phyloP scores from a whole-genome alignment of 1,140 invertebrate species.

The Lineus longissimus region DNA sequence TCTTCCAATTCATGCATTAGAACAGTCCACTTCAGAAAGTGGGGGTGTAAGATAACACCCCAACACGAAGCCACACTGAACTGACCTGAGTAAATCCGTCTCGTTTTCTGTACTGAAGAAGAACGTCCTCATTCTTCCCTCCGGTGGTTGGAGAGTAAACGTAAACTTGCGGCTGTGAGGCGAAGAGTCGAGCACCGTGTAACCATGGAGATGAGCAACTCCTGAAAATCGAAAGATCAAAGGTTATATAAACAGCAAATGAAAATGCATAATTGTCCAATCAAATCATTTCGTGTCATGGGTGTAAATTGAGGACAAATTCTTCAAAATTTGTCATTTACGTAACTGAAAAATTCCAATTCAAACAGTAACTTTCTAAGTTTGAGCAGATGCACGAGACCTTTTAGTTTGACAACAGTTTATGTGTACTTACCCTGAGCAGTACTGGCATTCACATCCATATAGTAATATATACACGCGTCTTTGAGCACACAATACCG shows the following conservation, averaged over 20 bases:
- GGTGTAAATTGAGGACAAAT: too few relatives aligned
- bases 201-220: constrained; percentile 90
- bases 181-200: constrained; percentile 71
- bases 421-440: constrained; percentile 84
- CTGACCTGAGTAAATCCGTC: constrained; percentile 88
- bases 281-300: too few relatives aligned
- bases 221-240: constrained; percentile 58
- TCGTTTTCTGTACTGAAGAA: constrained; percentile 91
- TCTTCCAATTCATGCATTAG: neutral
- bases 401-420: too few relatives aligned
- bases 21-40: too few relatives aligned
- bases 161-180: constrained; percentile 74
- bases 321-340: too few relatives aligned
- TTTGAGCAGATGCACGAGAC: too few relatives aligned
- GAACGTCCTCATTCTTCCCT: constrained; percentile 79
- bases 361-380: too few relatives aligned
- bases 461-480: constrained; percentile 91
- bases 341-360: too few relatives aligned
- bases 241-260: too few relatives aligned
- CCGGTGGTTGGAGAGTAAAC: constrained; percentile 86
- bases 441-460: constrained; percentile 76
- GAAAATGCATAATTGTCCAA: too few relatives aligned
- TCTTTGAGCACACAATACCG: constrained; percentile 93
- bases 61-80: constrained; percentile 5
- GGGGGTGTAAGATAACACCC: neutral